Base-by-base conservation (phyloP, 2,113 vertebrate genomes). In the Mesocricetus auratus region DNA sequence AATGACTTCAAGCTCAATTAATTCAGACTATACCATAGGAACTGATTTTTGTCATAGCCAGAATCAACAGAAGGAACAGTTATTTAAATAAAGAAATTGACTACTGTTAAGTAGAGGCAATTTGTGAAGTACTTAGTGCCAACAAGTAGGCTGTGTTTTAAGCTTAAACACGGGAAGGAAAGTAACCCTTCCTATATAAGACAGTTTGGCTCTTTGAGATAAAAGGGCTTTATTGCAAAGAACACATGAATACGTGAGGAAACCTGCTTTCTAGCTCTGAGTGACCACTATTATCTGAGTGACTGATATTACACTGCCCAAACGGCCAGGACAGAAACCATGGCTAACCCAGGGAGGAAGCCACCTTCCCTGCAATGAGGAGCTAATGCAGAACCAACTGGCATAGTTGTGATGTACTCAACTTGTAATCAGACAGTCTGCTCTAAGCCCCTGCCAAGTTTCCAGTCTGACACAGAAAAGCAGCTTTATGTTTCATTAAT, bases 81-180 rank as follows among this genome's bases (percentile, higher is more conserved):
- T 98, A 98, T 97, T 97, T 97, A 98, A 98, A 97, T 98, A 97
- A 98, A 98, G 92, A 89, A 98, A 97, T 83, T 96, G 96, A 95
- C 98, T 94, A 95, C 93, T 17, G 36, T 95, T 98, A 98, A 98
- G 81, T 66, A 97, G 96, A 96, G 97, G 97, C 98, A 98, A 92
- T 93, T 93, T 36, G 77, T 95, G 90, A 98, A 98, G 97, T 58
- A 79, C 24, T 89, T 86, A 71, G 13, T 24, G 94, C 83, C 86
- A 92, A 86, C 45, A 94, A 91, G 91, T 31, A 45, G 17, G 87
- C 77, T 97, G 62, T 47, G 97, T 93, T 91, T 96, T 93, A 82
- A 95, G 92, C 78, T 91, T 97, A 97, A 82, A 24, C 91, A 91
- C 12, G 12, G 89, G 24, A 60, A 75, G 68, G 69, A 88, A 96